Conservation (phyloP, 2,888 invertebrate species). For the Hirtodrosophila histrioides region DNA sequence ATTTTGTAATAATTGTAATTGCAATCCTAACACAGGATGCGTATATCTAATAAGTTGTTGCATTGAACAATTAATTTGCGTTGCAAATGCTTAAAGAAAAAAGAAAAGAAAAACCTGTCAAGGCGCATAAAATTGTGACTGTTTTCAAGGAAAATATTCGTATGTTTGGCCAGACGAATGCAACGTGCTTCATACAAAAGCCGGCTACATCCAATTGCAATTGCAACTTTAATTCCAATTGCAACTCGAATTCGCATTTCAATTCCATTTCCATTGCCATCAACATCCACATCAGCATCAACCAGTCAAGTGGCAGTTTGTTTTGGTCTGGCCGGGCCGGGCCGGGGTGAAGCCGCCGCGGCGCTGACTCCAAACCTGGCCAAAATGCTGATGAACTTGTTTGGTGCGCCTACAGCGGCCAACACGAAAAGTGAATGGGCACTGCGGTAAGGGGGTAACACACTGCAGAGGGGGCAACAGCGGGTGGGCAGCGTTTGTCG, state of each 20-base stretch:
- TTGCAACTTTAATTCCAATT: conserved; percentile 22
- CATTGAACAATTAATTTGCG: conserved; percentile 39
- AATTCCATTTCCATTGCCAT: conserved; percentile 34
- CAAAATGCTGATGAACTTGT: conserved; percentile 75
- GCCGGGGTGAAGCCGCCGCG: conserved; percentile 29
- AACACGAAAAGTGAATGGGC: conserved; percentile 62
- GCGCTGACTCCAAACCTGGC: conserved; percentile 39
- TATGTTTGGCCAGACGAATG: conserved; percentile 18
- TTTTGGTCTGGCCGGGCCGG: conserved; percentile 45
- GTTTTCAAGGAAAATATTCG: conserved; percentile 46
- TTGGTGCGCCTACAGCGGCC: conserved; percentile 64
- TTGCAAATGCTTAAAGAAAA: conserved; percentile 30
- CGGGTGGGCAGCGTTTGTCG: conserved; percentile 36
- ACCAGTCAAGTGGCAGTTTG: conserved; percentile 57
- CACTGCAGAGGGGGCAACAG: not conserved
- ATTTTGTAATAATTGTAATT: not conserved
- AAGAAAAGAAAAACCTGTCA: not conserved
- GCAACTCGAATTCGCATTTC: not conserved
- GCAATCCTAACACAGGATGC: not conserved
- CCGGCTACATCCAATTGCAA: conserved; percentile 37
- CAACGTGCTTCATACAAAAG: conserved; percentile 20
- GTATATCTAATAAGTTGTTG: conserved; percentile 13
- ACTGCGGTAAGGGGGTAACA: not conserved
- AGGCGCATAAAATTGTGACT: conserved; percentile 22
- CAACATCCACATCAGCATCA: conserved; percentile 37